Evolutionary conservation across 1,140 invertebrate genomes (phyloP), one percentile per base, ranked within the genome.

Genomic region (Hylyphantes graminicola): DNA sequence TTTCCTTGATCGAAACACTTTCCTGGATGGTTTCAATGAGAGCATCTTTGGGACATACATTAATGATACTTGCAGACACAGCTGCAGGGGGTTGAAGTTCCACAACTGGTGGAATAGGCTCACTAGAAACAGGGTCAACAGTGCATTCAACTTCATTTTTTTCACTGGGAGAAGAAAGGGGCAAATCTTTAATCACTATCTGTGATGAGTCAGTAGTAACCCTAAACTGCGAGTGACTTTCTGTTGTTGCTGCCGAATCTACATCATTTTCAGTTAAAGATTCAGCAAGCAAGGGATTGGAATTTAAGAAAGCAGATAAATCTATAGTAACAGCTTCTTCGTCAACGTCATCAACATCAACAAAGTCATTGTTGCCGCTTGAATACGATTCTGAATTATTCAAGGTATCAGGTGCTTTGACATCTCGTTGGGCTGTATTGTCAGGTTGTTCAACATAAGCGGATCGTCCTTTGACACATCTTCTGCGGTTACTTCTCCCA

Each of bases 311-410:
- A 8, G 15, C 70, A 51, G 70, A 75, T 19, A 83, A 75, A 67
- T 83, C 80, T 48, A 83, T 83, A 12, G 80, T 83, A 12, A 83
- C 72, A 15, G 51, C 70, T 17, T 83, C 80, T 13, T 75, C 80
- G 19, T 83, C 80, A n/a, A 61, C 80, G 51, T 55, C 17, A 8
- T 83, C 61, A 2, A 55, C 12, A 48, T 83, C 72, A 48, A 17
- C 5, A 48, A n/a, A 65, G 50, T 53, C 35, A 63, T 53, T 64
- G 7, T 65, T 35, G 35, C 80, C 11, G 35, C 17, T 15, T 53
- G 19, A 75, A 11, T 83, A 35, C 35, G 35, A 35, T 35, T 83
- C 63, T 21, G 50, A n/a, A 50, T 11, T 35, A 67, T 48, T 65
- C 0, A n/a, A 12, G 10, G 65, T 17, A 63, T 51, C 21, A 59